Percentiles rank a stretch among this genome's conserved stretches.
Evolutionary conservation across 1,140 invertebrate species (phyloP).

Genomic region (Trialeurodes vaporariorum): DNA sequence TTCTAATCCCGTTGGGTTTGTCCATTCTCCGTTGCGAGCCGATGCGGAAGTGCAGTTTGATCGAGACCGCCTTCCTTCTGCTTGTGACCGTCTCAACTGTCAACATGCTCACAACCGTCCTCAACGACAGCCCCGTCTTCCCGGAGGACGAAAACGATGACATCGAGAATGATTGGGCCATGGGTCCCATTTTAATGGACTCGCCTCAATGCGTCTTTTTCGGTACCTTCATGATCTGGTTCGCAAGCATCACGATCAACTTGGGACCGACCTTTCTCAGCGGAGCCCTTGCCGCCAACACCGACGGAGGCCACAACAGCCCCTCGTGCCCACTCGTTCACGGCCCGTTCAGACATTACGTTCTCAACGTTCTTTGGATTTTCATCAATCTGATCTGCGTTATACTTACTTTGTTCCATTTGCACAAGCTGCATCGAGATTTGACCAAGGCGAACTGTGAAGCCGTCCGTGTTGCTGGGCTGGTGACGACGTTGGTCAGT

Average conservation of each 20-base stretch:
- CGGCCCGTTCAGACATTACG: slow-evolving; percentile 56
- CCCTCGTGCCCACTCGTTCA: slow-evolving; percentile 67
- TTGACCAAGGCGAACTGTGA: slow-evolving; percentile 62
- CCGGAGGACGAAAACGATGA: slow-evolving; percentile 46
- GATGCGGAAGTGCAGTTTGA: slow-evolving; percentile 68
- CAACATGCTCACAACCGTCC: slow-evolving; percentile 78
- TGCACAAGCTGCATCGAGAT: slow-evolving; percentile 71
- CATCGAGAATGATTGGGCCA: slow-evolving; percentile 45
- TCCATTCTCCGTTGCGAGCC: slow-evolving; percentile 72
- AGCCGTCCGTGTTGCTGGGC: slow-evolving; percentile 56
- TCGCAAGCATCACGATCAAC: slow-evolving; percentile 79
- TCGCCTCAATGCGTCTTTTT: slow-evolving; percentile 79
- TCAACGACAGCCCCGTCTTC: slow-evolving; percentile 80
- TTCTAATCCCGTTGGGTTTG: slow-evolving; percentile 64
- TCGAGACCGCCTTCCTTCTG: slow-evolving; percentile 79
- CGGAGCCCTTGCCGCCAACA: slow-evolving; percentile 70
- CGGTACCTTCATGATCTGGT: slow-evolving; percentile 88
- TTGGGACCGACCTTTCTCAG: slow-evolving; percentile 80
- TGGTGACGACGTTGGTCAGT: slow-evolving; percentile 60
- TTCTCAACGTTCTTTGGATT: slow-evolving; percentile 82
- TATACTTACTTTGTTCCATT: slow-evolving; percentile 69
- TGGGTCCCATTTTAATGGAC: slow-evolving; percentile 55
- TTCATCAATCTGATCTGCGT: slow-evolving; percentile 77
- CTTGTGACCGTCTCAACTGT: slow-evolving; percentile 80
- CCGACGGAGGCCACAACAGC: slow-evolving; percentile 57